These are phyloP conservation scores for Coregonus suidteri DNA, from an alignment of 2,797 vertebrate species.

Conservation along the genomic window DNA sequence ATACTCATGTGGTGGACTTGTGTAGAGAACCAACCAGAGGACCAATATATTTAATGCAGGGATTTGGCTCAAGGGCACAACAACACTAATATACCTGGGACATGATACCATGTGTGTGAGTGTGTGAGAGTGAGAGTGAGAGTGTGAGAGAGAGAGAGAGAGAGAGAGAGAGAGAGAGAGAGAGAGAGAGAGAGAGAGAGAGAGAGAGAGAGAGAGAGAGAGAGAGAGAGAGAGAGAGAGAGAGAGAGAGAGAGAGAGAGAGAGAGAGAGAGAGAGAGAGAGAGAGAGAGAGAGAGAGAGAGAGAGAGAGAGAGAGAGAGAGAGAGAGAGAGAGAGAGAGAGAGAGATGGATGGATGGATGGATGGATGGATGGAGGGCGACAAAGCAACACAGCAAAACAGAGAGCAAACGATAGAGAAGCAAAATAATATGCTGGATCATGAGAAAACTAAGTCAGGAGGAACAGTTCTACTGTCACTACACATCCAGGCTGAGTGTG, in stretches of 20 bases:
- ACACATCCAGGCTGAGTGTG: background rate
- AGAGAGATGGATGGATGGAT: background rate
- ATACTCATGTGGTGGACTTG: background rate
- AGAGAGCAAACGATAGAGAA: background rate
- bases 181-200: background rate
- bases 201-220: background rate
- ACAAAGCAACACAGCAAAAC: background rate
- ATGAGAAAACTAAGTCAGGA: background rate
- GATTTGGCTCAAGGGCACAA: slow-evolving; percentile 63
- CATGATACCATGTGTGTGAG: slow-evolving; percentile 28
- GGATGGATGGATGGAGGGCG: slow-evolving; percentile 16
- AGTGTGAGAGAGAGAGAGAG: slow-evolving; percentile 1
- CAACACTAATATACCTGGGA: slow-evolving; percentile 55
- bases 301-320: background rate
- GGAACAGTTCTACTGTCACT: slow-evolving; percentile 11
- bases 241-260: background rate
- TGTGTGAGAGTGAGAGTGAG: background rate
- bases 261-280: slow-evolving; percentile 6
- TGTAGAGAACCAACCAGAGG: slow-evolving; percentile 15
- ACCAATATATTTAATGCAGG: slow-evolving; percentile 52
- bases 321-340: background rate
- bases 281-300: slow-evolving; percentile 2
- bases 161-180: slow-evolving; percentile 3
- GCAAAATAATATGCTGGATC: background rate
- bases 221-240: background rate